These are phyloP conservation scores for Rhinolophus ferrumequinum DNA, from an alignment of 2,113 vertebrate species.

Conservation along the genomic window DNA sequence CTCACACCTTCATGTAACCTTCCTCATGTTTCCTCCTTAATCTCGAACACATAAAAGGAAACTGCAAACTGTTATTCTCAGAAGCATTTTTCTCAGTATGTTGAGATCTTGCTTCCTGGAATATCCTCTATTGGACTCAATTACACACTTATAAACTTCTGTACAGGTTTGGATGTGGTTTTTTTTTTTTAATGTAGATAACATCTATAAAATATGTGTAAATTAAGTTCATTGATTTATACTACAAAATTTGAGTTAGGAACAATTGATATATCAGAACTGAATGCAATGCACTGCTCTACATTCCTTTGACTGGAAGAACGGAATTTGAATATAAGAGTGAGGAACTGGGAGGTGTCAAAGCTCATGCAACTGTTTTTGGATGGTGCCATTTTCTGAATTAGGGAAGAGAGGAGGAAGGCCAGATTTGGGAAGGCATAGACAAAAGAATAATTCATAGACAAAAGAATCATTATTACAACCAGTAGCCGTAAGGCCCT, in stretches of 20 bases:
- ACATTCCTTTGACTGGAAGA: background rate
- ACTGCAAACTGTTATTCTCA: too few species aligned
- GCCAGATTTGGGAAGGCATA: background rate
- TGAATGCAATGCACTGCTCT: background rate
- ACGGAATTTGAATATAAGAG: background rate
- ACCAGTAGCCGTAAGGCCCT: background rate
- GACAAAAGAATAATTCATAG: background rate
- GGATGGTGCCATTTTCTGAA: background rate
- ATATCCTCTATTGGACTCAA: too few species aligned
- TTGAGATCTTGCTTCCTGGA: too few species aligned
- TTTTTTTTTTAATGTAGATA: background rate
- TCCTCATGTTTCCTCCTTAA: too few species aligned
- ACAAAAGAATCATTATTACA: constrained; percentile 39
- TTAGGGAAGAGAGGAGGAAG: background rate
- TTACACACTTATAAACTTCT: too few species aligned
- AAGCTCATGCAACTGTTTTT: background rate
- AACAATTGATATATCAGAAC: background rate
- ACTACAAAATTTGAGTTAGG: background rate
- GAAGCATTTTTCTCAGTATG: too few species aligned
- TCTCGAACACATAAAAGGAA: too few species aligned
- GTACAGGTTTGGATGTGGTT: too few species aligned
- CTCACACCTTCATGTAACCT: too few species aligned
- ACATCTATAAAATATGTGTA: background rate
- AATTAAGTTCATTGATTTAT: background rate
- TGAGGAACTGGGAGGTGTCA: background rate